Evolutionary conservation across 2,113 vertebrate genomes (phyloP).

Genomic region (Alethe castanea): DNA sequence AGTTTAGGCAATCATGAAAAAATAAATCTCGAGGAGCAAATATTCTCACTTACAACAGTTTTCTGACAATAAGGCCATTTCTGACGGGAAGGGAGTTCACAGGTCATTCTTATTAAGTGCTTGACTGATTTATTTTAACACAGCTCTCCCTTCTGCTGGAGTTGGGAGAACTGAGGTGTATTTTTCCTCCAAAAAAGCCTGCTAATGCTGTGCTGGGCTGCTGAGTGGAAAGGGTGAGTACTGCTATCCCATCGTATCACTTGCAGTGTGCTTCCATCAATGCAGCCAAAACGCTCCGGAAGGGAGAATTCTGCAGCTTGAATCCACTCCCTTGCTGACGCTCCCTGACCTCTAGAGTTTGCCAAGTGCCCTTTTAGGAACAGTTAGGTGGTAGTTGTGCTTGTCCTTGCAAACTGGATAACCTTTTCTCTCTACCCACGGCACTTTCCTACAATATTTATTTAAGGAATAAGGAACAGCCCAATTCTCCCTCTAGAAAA

Average conservation of each 20-base stretch:
- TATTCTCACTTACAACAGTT: slow-evolving; percentile 24
- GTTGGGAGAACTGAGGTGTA: background rate
- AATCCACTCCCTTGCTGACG: background rate
- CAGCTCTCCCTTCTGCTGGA: background rate
- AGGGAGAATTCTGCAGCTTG: background rate
- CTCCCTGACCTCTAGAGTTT: background rate
- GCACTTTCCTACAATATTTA: background rate
- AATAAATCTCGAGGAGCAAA: slow-evolving; percentile 19
- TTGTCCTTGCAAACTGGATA: background rate
- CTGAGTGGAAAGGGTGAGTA: background rate
- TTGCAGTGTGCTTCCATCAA: background rate
- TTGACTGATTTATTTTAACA: slow-evolving; percentile 49
- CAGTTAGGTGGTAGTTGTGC: background rate
- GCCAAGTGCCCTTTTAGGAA: background rate
- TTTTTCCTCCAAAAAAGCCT: slow-evolving; percentile 2
- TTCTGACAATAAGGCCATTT: slow-evolving; percentile 33
- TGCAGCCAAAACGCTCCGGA: fast-evolving
- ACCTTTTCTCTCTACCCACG: background rate
- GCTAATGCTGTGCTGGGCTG: background rate
- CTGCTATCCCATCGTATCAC: background rate
- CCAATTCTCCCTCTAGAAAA: background rate
- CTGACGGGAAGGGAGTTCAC: slow-evolving; percentile 24
- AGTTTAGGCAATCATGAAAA: background rate
- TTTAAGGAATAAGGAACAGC: background rate
- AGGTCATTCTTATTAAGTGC: slow-evolving; percentile 53